Conservation (phyloP, 2,797 vertebrate genomes). For the Betta splendens region DNA sequence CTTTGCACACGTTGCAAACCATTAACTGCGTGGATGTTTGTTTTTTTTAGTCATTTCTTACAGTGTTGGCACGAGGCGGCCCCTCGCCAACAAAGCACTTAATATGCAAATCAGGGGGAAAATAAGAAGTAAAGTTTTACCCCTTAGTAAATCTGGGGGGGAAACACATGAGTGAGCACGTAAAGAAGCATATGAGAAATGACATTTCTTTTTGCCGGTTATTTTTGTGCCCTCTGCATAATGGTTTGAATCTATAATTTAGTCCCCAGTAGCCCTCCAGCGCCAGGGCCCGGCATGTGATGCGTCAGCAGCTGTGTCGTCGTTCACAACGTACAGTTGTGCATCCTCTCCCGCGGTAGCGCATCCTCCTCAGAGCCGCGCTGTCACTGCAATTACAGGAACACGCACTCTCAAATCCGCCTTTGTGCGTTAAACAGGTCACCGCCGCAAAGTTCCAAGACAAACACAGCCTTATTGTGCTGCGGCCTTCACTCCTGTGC, state of each 20-base stretch:
- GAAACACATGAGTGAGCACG: conserved; percentile 16
- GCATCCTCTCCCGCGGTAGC: neutral
- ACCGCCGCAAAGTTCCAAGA: conserved; percentile 23
- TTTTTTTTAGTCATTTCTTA: conserved; percentile 16
- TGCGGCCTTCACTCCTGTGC: conserved; percentile 23
- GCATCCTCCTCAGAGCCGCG: conserved; percentile 2
- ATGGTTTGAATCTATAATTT: conserved; percentile 55
- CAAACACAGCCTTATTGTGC: conserved; percentile 53
- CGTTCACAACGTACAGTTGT: conserved; percentile 19
- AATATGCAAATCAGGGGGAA: conserved; percentile 36
- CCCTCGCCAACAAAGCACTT: conserved; percentile 13
- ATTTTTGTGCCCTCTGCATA: conserved; percentile 38
- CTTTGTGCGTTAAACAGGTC: conserved; percentile 9
- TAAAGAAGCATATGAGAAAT: conserved; percentile 14
- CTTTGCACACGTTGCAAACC: conserved; percentile 44
- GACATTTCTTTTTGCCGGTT: conserved; percentile 16
- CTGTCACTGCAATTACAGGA: conserved; percentile 8
- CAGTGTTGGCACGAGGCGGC: conserved; percentile 1
- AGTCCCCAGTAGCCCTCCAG: conserved; percentile 19
- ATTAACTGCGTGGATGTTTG: conserved; percentile 11
- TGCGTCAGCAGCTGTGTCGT: conserved; percentile 25
- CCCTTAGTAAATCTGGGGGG: conserved; percentile 16
- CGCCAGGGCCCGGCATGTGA: neutral
- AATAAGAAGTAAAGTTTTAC: conserved; percentile 10
- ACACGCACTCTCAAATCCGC: neutral